Conservation (phyloP, 2,888 invertebrate species). For the Gymnocheta viridis region DNA sequence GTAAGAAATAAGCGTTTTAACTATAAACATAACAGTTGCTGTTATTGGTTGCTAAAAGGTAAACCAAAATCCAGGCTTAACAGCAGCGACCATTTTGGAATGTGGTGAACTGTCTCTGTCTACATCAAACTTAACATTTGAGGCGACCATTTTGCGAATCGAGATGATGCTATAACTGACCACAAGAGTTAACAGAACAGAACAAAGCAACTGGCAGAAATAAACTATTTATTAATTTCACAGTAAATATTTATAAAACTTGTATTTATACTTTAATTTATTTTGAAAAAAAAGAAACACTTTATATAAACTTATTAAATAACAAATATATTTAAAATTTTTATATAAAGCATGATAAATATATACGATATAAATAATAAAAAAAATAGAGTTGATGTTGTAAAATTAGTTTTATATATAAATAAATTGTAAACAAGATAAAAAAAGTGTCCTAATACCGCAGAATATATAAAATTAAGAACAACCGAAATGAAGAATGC, state of each 20-base stretch:
- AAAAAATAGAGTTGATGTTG: slow-evolving; percentile 53
- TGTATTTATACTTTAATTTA: slow-evolving; percentile 1
- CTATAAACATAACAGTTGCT: slow-evolving; percentile 25
- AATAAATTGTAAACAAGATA: slow-evolving; percentile 39
- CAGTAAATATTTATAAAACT: neutral
- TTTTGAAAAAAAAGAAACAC: neutral
- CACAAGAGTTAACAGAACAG: neutral
- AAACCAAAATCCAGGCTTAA: neutral
- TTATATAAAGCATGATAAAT: slow-evolving; percentile 13
- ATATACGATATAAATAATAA: slow-evolving; percentile 6
- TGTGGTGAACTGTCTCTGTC: neutral
- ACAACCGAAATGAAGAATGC: slow-evolving; percentile 69
- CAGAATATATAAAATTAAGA: slow-evolving; percentile 33
- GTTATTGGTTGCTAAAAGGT: neutral
- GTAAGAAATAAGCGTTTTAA: slow-evolving; percentile 75
- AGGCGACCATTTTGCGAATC: neutral
- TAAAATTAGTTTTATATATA: slow-evolving; percentile 55
- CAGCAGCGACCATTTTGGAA: neutral
- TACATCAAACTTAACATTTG: neutral
- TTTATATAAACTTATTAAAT: slow-evolving; percentile 26
- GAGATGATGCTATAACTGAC: neutral
- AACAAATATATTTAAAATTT: slow-evolving; percentile 22
- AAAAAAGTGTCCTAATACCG: slow-evolving; percentile 55
- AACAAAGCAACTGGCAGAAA: neutral
- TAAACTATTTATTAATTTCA: neutral